These are phyloP conservation scores for Dynastes grantii DNA, from an alignment of 2,888 invertebrate genomes.

Conservation along the genomic window DNA sequence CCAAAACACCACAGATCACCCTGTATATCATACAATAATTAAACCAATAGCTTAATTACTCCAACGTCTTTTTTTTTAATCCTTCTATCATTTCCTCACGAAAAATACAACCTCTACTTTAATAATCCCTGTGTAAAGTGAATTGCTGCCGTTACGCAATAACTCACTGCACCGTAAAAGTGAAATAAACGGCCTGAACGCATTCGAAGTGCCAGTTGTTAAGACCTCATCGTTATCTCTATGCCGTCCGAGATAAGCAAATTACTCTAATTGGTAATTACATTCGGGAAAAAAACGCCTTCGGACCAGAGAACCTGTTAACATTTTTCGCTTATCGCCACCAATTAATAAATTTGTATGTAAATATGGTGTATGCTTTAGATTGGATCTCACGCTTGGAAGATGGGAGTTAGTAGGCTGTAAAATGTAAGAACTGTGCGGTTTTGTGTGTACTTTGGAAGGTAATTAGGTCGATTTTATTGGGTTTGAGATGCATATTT, in stretches of 20 bases:
- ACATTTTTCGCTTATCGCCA: neutral
- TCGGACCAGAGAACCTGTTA: neutral
- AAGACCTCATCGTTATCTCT: neutral
- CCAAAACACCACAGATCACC: neutral
- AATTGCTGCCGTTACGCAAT: slow-evolving; percentile 9
- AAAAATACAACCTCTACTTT: neutral
- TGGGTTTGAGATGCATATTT: neutral
- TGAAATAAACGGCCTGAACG: neutral
- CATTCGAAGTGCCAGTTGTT: neutral
- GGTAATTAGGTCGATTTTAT: neutral
- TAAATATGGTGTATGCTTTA: slow-evolving; percentile 3
- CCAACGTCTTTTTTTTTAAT: neutral
- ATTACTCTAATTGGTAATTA: slow-evolving; percentile 5
- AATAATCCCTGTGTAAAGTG: neutral
- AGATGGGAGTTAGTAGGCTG: neutral
- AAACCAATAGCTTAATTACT: neutral
- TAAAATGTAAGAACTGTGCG: neutral
- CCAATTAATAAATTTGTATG: slow-evolving; percentile 4
- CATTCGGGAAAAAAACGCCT: neutral
- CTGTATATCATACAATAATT: neutral
- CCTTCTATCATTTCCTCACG: neutral
- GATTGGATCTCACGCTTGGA: no score
- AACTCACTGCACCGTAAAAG: neutral
- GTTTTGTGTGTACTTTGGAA: neutral
- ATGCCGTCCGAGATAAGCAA: neutral